Evolutionary conservation across 2,888 invertebrate genomes (phyloP), one percentile per base, ranked within the genome.

Genomic region (Amaurobius ferox): DNA sequence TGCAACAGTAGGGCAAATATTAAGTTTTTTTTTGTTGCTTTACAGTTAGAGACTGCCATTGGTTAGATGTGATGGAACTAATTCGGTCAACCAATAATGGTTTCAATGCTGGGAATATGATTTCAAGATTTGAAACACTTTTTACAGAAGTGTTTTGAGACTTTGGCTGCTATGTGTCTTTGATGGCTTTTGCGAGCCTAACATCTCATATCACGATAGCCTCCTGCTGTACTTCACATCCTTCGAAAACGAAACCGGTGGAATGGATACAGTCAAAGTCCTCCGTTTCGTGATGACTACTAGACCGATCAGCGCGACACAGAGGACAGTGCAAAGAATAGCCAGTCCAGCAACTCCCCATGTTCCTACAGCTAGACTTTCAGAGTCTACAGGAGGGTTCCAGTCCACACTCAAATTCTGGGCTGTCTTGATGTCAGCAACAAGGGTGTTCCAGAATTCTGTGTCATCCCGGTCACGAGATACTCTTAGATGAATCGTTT

Each of bases 361-460:
- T 13, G 71, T 48, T 6, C 19, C 48, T 23, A 32, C 16, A 30
- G 40, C 67, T 13, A 30, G 23, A 29, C 44, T 30, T 62, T 39
- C 66, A 26, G 30, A 1, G 11, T 19, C 7, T 11, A 23, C 6
- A 7, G 28, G 29, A n/a, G 13, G 13, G 1, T 23, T 23, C 39
- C 35, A 19, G 9, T 32, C 35, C 44, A 28, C 35, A n/a, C 66
- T 73, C 28, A 32, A 13, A 19, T 77, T 85, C 23, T 66, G 39
- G 30, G 48, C 64, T 23, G 72, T 55, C 28, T 55, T 48, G 9
- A 85, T 61, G 55, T 85, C 83, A 13, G 83, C 64, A 0, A 85
- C 30, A 23, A 85, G 66, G 6, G 71, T 9, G 16, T 29, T 85
- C 83, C 83, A 85, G 66, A 85, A 70, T 40, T 85, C 83, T 9